A percentile compares a stretch with the other conserved stretches of the same genome.
Evolutionary conservation across 2,113 vertebrate species (phyloP).

Genomic region (Malurus alboscapulatus): DNA sequence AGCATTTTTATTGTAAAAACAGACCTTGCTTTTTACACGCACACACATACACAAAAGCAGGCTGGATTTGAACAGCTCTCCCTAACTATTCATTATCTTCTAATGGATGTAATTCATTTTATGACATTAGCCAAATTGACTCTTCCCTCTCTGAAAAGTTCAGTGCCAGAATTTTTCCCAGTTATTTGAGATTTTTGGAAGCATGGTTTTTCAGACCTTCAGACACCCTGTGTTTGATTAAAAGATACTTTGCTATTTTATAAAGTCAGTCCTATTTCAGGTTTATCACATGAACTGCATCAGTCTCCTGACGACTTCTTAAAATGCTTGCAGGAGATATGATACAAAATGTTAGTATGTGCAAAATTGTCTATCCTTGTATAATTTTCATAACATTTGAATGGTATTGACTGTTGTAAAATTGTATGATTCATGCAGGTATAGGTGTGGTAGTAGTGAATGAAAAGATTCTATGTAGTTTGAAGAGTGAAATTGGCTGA

Average conservation of each 20-base stretch:
- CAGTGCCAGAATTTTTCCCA: neutral
- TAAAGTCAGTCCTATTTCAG: neutral
- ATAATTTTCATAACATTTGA: neutral
- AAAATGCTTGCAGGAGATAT: neutral
- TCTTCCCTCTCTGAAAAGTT: neutral
- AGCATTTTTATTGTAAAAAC: constrained; percentile 37
- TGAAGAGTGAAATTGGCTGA: neutral
- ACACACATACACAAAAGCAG: neutral
- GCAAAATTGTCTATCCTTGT: too few relatives aligned
- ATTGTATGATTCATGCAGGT: neutral
- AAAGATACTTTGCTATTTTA: neutral
- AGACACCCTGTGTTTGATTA: neutral
- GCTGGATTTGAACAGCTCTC: neutral
- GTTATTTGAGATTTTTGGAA: neutral
- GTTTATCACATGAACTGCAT: accelerated
- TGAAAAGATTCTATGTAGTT: neutral
- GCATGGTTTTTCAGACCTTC: neutral
- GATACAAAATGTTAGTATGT: neutral
- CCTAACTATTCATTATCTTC: neutral
- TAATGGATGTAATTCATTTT: neutral
- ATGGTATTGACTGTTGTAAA: neutral
- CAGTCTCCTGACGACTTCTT: neutral
- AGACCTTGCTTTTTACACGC: neutral
- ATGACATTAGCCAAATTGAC: neutral
- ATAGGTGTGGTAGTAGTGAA: neutral